Conservation (phyloP, 2,888 invertebrate species). For the Drosophila paramelanica region DNA sequence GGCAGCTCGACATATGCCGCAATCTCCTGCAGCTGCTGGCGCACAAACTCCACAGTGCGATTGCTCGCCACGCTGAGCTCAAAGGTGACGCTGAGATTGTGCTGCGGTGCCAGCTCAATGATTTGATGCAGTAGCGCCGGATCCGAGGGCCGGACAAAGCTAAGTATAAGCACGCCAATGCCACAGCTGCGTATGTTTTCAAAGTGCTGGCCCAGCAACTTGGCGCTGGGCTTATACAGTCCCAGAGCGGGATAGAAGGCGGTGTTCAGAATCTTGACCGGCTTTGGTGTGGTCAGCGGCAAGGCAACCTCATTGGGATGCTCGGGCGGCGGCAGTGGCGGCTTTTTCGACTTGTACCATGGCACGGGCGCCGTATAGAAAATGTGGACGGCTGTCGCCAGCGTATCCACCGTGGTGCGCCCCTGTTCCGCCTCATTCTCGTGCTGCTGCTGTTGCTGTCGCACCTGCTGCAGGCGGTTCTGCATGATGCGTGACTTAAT, state of each 20-base stretch:
- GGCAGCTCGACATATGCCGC: conserved; percentile 57
- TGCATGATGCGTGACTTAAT: conserved; percentile 83
- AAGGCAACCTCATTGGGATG: conserved; percentile 60
- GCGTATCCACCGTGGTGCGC: conserved; percentile 72
- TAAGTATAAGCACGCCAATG: conserved; percentile 87
- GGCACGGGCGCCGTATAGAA: conserved; percentile 84
- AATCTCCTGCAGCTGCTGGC: conserved; percentile 84
- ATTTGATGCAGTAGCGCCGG: conserved; percentile 83
- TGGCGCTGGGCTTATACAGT: conserved; percentile 79
- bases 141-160: conserved; percentile 84
- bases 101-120: conserved; percentile 85
- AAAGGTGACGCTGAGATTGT: conserved; percentile 86
- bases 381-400: conserved; percentile 83
- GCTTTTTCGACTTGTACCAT: conserved; percentile 84
- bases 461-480: conserved; percentile 82
- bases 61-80: conserved; percentile 87
- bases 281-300: conserved; percentile 65
- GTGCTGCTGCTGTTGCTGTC: conserved; percentile 67
- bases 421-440: conserved; percentile 74
- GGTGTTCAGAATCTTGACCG: conserved; percentile 78
- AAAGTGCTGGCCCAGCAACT: conserved; percentile 87
- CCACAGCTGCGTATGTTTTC: conserved; percentile 87
- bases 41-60: conserved; percentile 85
- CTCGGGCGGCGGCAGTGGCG: conserved; percentile 59
- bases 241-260: conserved; percentile 84